phyloP scores from a whole-genome alignment of 2,113 vertebrate genomes.

The Peucedramus taeniatus region DNA sequence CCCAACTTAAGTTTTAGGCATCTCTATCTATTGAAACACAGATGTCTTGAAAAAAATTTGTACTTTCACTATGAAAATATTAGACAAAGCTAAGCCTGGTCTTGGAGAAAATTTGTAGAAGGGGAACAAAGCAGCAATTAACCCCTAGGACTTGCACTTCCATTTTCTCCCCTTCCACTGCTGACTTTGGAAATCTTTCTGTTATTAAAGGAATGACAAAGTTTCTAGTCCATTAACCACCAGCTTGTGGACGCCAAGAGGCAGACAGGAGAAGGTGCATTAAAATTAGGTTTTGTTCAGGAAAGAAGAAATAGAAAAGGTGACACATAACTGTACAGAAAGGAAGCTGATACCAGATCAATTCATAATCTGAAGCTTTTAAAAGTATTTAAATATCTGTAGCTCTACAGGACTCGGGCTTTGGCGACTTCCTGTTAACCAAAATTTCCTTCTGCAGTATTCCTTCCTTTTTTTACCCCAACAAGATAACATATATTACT shows the following conservation, averaged over 20 bases:
- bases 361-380: background rate
- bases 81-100: background rate
- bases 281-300: background rate
- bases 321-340: background rate
- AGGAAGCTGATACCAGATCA: background rate
- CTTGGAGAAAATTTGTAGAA: background rate
- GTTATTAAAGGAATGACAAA: background rate
- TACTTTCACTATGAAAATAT: background rate
- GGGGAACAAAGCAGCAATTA: slow-evolving; percentile 8
- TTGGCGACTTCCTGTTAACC: background rate
- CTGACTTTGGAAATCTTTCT: background rate
- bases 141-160: background rate
- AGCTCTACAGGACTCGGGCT: background rate
- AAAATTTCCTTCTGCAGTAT: background rate
- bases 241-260: background rate
- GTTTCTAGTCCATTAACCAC: slow-evolving; percentile 38
- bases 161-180: background rate
- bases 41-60: background rate
- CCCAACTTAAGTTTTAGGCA: background rate
- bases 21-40: background rate
- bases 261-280: background rate
- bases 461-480: background rate
- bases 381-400: background rate
- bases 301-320: background rate
- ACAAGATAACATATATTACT: background rate